phyloP scores from a whole-genome alignment of 2,888 invertebrate species.

The Apocheima hispidaria region DNA sequence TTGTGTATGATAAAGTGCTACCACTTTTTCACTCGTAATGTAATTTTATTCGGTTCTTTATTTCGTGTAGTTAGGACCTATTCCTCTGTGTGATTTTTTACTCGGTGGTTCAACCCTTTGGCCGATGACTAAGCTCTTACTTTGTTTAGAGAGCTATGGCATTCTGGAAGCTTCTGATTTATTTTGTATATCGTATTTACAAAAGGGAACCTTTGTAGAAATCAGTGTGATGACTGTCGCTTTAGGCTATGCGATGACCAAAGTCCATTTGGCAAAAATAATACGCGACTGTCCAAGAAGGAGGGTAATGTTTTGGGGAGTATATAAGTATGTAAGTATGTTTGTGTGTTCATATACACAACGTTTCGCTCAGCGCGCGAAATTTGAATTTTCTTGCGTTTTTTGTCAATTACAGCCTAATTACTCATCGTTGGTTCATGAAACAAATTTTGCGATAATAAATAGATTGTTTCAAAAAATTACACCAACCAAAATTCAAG shows the following conservation, averaged over 20 bases:
- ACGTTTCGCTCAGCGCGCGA: no score
- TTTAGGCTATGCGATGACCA: slow-evolving; percentile 9
- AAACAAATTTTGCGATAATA: no score
- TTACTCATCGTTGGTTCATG: no score
- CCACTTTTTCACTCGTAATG: no score
- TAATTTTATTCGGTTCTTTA: neutral
- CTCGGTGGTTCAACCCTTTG: slow-evolving; percentile 19
- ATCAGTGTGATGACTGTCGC: slow-evolving; percentile 5
- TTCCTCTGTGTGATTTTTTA: neutral
- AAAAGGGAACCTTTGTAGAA: neutral
- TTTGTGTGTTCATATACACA: no score
- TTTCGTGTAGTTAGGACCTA: no score
- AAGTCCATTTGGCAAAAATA: neutral
- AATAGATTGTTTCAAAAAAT: no score
- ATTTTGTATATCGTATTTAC: slow-evolving; percentile 6
- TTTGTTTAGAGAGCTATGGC: slow-evolving; percentile 18
- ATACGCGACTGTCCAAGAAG: neutral
- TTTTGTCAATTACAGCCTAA: no score
- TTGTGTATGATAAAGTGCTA: no score
- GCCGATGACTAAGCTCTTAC: slow-evolving; percentile 19
- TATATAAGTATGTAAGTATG: no score
- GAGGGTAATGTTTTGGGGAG: neutral
- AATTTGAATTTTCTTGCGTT: no score
- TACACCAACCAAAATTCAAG: no score
- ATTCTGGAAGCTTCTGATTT: neutral